These are phyloP conservation scores for Dorcus parallelipipedus DNA, from an alignment of 2,888 invertebrate species.

Conservation along the genomic window DNA sequence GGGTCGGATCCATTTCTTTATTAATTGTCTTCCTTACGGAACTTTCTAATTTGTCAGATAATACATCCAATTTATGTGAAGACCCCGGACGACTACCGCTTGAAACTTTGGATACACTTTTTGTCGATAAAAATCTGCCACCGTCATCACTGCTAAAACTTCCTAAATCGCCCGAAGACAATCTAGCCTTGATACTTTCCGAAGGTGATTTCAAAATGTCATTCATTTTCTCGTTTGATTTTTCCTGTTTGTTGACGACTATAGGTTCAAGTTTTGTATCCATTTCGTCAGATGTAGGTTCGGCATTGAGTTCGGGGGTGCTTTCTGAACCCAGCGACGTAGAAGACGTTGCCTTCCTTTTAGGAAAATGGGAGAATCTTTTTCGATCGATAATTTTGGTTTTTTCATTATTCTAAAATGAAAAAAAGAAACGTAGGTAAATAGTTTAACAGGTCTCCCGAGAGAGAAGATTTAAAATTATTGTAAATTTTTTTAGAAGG, in stretches of 20 bases:
- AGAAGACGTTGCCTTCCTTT: constrained; percentile 11
- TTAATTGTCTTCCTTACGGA: constrained; percentile 10
- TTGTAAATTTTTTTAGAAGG: too few species aligned
- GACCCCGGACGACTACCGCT: constrained; percentile 27
- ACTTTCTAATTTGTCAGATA: constrained; percentile 11
- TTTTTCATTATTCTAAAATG: constrained; percentile 25
- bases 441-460: too few species aligned
- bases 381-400: constrained; percentile 20
- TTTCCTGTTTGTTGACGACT: constrained; percentile 17
- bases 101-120: constrained; percentile 1
- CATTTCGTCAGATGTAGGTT: constrained; percentile 6
- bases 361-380: constrained; percentile 24
- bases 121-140: constrained; percentile 2
- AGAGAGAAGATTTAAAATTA: too few species aligned
- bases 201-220: constrained; percentile 50
- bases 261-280: constrained; percentile 39
- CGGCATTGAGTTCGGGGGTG: constrained; percentile 8
- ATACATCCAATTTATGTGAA: constrained; percentile 16
- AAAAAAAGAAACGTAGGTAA: neutral
- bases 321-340: constrained; percentile 14
- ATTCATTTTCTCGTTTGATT: neutral
- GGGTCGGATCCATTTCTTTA: constrained; percentile 32
- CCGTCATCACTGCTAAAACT: constrained; percentile 7
- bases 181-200: constrained; percentile 50
- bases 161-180: constrained; percentile 20